A percentile compares a stretch with the other conserved stretches of the same genome.
Conservation (phyloP, 2,113 vertebrate species). For the Ginglymostoma cirratum region DNA sequence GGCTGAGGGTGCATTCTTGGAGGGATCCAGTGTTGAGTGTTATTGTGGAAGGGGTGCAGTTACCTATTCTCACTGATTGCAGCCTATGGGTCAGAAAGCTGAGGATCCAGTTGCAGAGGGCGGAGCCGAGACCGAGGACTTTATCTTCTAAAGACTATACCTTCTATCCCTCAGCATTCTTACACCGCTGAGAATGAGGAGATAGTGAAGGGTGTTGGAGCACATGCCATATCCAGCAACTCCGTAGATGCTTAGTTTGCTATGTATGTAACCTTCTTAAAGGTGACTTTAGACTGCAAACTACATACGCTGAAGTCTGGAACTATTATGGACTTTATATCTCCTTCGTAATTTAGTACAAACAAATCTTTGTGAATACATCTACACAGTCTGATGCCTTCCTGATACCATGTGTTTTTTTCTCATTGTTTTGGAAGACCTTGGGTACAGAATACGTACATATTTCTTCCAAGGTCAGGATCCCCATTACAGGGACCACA, state of each 20-base stretch:
- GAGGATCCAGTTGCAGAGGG: too few relatives aligned
- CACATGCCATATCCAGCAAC: background rate
- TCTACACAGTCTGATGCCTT: background rate
- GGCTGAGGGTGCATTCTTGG: too few relatives aligned
- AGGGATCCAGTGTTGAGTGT: too few relatives aligned
- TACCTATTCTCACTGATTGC: too few relatives aligned
- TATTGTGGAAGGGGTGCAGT: too few relatives aligned
- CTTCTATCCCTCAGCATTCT: background rate
- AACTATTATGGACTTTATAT: background rate
- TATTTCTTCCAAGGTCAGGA: too few relatives aligned
- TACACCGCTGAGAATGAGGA: background rate
- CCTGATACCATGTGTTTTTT: too few relatives aligned
- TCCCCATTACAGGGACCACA: too few relatives aligned
- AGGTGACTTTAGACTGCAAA: background rate
- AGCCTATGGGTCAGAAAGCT: too few relatives aligned
- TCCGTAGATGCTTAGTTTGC: background rate
- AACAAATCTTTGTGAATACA: background rate
- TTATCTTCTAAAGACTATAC: background rate
- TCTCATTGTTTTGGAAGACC: too few relatives aligned
- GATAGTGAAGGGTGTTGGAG: background rate
- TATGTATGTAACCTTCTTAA: background rate
- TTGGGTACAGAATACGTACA: too few relatives aligned
- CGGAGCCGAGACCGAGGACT: background rate
- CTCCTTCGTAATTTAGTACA: background rate
- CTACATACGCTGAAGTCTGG: background rate